Percentiles rank a stretch among this genome's conserved stretches.
These are phyloP conservation scores for Calameuta pallipes DNA, from an alignment of 2,888 invertebrate genomes.

Conservation along the genomic window DNA sequence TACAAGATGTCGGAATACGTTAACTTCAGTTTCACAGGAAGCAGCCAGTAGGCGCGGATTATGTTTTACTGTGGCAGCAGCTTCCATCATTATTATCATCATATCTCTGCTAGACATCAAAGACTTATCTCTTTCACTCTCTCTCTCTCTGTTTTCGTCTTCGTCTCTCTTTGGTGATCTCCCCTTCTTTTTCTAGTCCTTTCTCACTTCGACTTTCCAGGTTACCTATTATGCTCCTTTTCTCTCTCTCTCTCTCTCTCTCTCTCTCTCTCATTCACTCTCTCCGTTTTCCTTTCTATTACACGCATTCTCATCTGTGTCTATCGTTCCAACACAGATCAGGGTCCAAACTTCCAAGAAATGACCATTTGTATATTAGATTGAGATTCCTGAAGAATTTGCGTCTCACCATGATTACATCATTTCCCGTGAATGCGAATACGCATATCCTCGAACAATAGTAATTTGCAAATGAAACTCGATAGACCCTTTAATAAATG, in stretches of 20 bases:
- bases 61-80: constrained; percentile 30
- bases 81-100: constrained; percentile 55
- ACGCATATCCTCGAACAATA: too few species aligned
- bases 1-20: too few species aligned
- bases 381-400: constrained; percentile 26
- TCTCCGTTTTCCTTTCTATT: constrained; percentile 25
- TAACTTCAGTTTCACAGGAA: too few species aligned
- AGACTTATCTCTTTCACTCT: constrained; percentile 44
- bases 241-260: constrained; percentile 16
- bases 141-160: neutral
- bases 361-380: constrained; percentile 57
- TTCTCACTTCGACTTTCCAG: constrained; percentile 10
- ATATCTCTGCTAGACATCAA: constrained; percentile 60
- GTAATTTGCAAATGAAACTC: too few species aligned
- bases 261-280: constrained; percentile 22
- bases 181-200: constrained; percentile 21
- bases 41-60: constrained; percentile 20
- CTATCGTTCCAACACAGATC: constrained; percentile 16
- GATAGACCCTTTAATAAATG: too few species aligned
- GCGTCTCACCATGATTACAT: too few species aligned
- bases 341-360: constrained; percentile 45
- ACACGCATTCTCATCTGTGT: constrained; percentile 19
- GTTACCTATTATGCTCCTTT: constrained; percentile 3
- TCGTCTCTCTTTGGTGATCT: neutral
- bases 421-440: too few species aligned